Evolutionary conservation across 2,113 vertebrate species (phyloP).

Genomic region (Passerina amoena): DNA sequence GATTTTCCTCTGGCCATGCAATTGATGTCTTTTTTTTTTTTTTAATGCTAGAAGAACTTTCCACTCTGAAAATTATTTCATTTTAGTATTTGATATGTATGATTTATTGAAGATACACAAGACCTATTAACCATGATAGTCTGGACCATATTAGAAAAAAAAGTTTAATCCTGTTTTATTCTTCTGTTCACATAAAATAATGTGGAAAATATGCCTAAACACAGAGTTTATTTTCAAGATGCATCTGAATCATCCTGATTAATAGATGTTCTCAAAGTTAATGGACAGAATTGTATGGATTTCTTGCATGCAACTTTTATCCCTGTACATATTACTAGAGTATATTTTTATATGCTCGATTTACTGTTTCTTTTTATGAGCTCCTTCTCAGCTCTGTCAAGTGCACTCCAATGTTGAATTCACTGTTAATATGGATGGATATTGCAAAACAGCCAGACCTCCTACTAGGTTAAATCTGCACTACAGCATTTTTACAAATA

Average conservation of each 20-base stretch:
- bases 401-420: background rate
- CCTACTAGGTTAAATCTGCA: background rate
- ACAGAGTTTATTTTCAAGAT: background rate
- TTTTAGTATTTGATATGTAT: background rate
- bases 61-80: background rate
- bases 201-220: background rate
- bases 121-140: background rate
- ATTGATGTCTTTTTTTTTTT: background rate
- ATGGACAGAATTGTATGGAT: background rate
- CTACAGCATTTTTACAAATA: background rate
- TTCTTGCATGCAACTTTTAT: background rate
- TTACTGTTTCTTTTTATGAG: background rate
- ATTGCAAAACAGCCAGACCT: background rate
- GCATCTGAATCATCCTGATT: background rate
- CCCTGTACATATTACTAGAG: background rate
- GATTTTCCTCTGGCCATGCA: background rate
- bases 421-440: background rate
- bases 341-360: background rate
- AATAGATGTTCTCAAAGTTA: background rate
- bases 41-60: background rate
- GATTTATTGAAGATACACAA: background rate
- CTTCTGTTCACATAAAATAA: background rate
- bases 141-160: background rate
- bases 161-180: background rate
- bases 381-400: background rate